These are phyloP conservation scores for Drosophila niveifrons DNA, from an alignment of 2,888 invertebrate species.

Conservation along the genomic window DNA sequence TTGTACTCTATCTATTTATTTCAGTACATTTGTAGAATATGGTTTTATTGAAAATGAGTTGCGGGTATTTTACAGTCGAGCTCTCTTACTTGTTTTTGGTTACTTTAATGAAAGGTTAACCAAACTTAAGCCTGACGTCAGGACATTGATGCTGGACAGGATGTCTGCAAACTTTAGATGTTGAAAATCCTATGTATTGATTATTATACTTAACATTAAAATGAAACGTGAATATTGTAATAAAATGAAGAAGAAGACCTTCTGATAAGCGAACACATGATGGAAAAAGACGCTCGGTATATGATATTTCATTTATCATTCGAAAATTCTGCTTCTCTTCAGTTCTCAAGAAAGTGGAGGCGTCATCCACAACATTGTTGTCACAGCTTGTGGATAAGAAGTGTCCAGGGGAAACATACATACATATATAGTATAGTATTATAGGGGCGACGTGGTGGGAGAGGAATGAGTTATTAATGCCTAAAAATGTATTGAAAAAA, in stretches of 20 bases:
- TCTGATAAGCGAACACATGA: constrained; percentile 26
- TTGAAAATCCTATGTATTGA: not conserved
- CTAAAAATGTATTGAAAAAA: constrained; percentile 22
- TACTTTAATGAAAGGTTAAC: too few relatives aligned
- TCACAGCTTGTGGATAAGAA: constrained; percentile 17
- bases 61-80: too few relatives aligned
- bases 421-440: too few relatives aligned
- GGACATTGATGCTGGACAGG: too few relatives aligned
- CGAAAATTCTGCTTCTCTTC: constrained; percentile 4
- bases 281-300: constrained; percentile 53
- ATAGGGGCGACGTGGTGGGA: not conserved
- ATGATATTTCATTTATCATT: constrained; percentile 77
- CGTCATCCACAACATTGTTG: constrained; percentile 27
- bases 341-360: constrained; percentile 51
- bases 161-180: not conserved
- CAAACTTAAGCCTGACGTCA: too few relatives aligned
- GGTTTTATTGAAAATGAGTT: too few relatives aligned
- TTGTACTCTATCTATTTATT: too few relatives aligned
- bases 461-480: constrained; percentile 55
- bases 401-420: too few relatives aligned
- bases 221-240: too few relatives aligned
- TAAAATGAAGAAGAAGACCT: constrained; percentile 11
- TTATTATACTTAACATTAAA: too few relatives aligned
- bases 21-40: too few relatives aligned
- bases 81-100: too few relatives aligned